Percentiles rank a stretch among this genome's conserved stretches.
phyloP scores from a whole-genome alignment of 2,113 vertebrate genomes.

The Pelusios castaneus region DNA sequence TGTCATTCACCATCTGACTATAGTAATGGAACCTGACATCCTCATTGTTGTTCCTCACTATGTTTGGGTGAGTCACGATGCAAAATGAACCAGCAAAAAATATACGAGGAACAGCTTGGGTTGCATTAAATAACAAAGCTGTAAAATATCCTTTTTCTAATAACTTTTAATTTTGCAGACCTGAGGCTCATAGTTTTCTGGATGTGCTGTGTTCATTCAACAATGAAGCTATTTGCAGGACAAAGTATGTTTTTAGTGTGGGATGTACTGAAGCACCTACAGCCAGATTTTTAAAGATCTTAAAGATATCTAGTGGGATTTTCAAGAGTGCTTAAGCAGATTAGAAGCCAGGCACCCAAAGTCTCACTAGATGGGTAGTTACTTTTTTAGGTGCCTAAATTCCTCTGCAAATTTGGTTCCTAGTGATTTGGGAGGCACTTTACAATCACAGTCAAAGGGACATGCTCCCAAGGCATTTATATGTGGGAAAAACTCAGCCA shows the following conservation, averaged over 20 bases:
- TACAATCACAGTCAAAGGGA: neutral
- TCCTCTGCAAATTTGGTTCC: neutral
- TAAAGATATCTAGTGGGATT: neutral
- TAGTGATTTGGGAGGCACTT: neutral
- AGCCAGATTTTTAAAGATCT: neutral
- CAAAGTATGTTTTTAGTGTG: neutral
- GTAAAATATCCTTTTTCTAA: constrained; percentile 38
- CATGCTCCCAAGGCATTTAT: neutral
- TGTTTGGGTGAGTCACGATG: constrained; percentile 57
- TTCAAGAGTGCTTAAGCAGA: neutral
- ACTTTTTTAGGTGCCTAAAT: neutral
- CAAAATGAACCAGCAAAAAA: constrained; percentile 50
- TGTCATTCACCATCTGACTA: constrained; percentile 41
- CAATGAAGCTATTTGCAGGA: neutral
- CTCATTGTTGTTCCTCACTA: constrained; percentile 39
- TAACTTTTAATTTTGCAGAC: neutral
- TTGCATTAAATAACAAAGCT: constrained; percentile 44
- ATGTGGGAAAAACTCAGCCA: neutral
- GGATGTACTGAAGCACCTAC: neutral
- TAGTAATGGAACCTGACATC: constrained; percentile 57
- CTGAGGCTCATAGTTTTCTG: neutral
- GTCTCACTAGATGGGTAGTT: neutral
- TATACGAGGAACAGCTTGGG: constrained; percentile 38
- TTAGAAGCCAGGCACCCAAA: neutral
- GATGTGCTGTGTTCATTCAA: constrained; percentile 17